Percentiles rank a stretch among this genome's conserved stretches.
These are phyloP conservation scores for Chaetodon auriga DNA, from an alignment of 2,113 vertebrate genomes.

Conservation along the genomic window DNA sequence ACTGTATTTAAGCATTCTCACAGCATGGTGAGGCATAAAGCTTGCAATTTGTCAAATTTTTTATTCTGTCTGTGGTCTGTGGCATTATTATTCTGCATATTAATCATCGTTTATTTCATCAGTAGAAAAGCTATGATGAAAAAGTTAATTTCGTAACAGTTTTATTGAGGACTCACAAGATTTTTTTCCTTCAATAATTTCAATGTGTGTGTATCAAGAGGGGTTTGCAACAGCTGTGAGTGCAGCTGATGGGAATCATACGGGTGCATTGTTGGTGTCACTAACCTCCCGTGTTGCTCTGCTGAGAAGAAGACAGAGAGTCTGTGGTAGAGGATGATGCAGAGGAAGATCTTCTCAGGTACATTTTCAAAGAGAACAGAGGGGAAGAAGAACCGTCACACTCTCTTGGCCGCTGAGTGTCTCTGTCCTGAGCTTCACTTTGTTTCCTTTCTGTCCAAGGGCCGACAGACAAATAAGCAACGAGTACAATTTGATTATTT, in stretches of 20 bases:
- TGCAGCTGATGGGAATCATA: constrained; percentile 12
- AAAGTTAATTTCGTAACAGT: constrained; percentile 50
- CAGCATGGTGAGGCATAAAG: constrained; percentile 64
- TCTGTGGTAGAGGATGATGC: constrained; percentile 49
- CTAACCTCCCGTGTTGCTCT: constrained; percentile 78
- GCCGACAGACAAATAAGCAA: not conserved
- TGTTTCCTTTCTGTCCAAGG: constrained; percentile 56
- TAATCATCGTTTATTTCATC: constrained; percentile 56
- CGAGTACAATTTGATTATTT: not conserved
- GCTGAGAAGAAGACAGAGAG: constrained; percentile 68
- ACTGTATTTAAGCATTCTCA: constrained; percentile 73
- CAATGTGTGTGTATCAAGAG: not conserved
- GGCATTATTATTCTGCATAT: constrained; percentile 62
- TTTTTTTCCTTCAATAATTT: constrained; percentile 9
- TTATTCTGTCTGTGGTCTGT: constrained; percentile 57
- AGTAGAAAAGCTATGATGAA: constrained; percentile 37
- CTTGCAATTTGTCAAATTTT: constrained; percentile 63
- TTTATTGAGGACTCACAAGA: constrained; percentile 2
- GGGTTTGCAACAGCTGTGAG: constrained; percentile 8
- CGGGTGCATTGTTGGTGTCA: constrained; percentile 6
- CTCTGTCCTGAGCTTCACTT: constrained; percentile 39
- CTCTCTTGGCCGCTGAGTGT: constrained; percentile 23
- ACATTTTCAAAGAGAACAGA: constrained; percentile 73
- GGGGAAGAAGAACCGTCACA: constrained; percentile 46
- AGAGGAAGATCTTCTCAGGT: constrained; percentile 66